Evolutionary conservation across 2,113 vertebrate species (phyloP), one percentile per base, ranked within the genome.

Genomic region (Petrocephalus microphthalmus): DNA sequence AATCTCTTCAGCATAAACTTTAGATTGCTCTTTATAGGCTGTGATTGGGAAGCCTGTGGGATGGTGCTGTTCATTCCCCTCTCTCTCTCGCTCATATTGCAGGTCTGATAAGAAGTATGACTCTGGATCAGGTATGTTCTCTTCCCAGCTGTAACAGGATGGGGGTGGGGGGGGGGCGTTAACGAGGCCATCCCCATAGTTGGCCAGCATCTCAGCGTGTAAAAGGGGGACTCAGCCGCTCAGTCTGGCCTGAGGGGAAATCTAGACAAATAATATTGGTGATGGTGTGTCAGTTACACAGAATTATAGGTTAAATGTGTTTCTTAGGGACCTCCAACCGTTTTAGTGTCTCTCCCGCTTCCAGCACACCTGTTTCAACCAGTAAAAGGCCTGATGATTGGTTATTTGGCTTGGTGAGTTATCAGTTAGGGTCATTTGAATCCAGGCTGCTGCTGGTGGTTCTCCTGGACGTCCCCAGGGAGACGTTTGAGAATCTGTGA

Each of bases 61-160:
- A 25, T 71, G 29, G 37, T 45, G 42, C 13, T 29, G 51, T 19
- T 85, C 33, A 83, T 71, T 89, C 42, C 4, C 29, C 10, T 84
- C 54, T 45, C 54, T 45, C 42, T 42, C 42, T 42, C 42, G 42
- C 22, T 45, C n/a, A 47, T 87, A 91, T 96, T 96, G 20, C 91
- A 99, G 98, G 93, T 99, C 98, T 81, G 95, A 94, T 93, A 97
- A 96, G 84, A 99, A 99, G 94, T 99, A 97, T 96, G 97, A 99
- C 95, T 99, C 98, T 1, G 96, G 96, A 91, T 99, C 98, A 96
- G 98, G 98, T 99, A 95, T 94, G 96, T 95, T 84, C 25, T 47
- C 7, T 51, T 74, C 0, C 7, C 17, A 25, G 22, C 29, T n/a
- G 60, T 56, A 25, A 51, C 4, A 0, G 42, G 10, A 53, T 20